Evolutionary conservation across 2,113 vertebrate species (phyloP).

Genomic region (Alectura lathami): DNA sequence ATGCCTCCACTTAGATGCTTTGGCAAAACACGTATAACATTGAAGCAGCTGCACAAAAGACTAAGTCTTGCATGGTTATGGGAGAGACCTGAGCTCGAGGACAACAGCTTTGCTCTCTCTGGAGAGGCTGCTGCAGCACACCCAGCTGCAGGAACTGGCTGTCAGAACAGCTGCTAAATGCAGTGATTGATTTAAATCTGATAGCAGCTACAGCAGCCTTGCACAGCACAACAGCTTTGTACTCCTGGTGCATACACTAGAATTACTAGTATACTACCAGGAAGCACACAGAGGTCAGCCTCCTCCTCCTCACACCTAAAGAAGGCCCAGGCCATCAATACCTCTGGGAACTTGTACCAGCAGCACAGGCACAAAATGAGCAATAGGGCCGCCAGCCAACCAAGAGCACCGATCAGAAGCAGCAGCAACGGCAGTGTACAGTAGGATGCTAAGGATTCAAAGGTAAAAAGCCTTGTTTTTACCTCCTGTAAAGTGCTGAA

Average conservation of each 20-base stretch:
- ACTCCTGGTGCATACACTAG: fast-evolving
- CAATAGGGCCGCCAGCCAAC: background rate
- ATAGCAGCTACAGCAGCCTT: background rate
- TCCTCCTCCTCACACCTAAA: background rate
- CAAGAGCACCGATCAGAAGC: background rate
- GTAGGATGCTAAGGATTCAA: background rate
- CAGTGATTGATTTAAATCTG: background rate
- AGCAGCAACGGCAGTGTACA: background rate
- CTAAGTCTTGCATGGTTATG: background rate
- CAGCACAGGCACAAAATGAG: background rate
- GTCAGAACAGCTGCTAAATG: background rate
- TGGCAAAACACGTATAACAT: background rate
- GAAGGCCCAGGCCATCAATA: background rate
- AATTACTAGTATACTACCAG: no score
- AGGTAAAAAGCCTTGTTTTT: background rate
- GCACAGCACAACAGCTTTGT: background rate
- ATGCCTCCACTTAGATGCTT: background rate
- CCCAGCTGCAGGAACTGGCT: background rate
- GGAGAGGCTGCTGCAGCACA: background rate
- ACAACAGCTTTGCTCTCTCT: background rate
- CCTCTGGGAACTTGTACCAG: background rate
- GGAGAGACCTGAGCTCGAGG: background rate
- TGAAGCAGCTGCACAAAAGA: background rate
- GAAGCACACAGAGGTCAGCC: background rate
- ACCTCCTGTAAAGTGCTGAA: background rate